Evolutionary conservation across 2,797 vertebrate species (phyloP).

Genomic region (Halcyon leucocephala): DNA sequence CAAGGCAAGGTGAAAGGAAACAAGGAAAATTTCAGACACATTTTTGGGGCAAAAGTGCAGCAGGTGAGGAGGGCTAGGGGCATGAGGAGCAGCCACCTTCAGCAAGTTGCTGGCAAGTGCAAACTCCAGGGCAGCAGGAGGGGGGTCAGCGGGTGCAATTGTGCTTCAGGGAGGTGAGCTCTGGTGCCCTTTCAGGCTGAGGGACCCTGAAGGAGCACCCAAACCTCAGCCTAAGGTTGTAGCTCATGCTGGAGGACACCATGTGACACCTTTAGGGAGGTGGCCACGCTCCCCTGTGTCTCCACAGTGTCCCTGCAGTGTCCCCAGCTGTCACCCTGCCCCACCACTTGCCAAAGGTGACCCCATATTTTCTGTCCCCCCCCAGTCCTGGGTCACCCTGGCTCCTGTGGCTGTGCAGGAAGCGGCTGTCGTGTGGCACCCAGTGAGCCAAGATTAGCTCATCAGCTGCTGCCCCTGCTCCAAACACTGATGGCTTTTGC

Average conservation of each 20-base stretch:
- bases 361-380: not conserved
- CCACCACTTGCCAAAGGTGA: not conserved
- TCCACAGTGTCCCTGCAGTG: not conserved
- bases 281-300: rapidly evolving
- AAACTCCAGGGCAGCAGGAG: not conserved
- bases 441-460: too few species aligned
- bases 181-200: not conserved
- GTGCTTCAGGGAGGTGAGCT: not conserved
- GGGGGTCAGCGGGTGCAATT: rapidly evolving
- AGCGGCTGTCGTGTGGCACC: not conserved
- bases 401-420: not conserved
- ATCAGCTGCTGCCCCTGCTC: too few species aligned
- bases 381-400: not conserved
- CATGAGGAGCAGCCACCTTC: not conserved
- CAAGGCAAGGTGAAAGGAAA: not conserved
- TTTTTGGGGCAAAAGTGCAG: not conserved
- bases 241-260: not conserved
- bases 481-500: too few species aligned
- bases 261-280: not conserved
- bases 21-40: not conserved
- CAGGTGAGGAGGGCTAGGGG: not conserved
- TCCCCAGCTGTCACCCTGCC: not conserved
- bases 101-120: not conserved
- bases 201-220: not conserved
- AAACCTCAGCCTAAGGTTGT: not conserved